Percentiles rank a stretch among this genome's conserved stretches.
phyloP scores from a whole-genome alignment of 2,888 invertebrate genomes.

The Lasius fuliginosus region DNA sequence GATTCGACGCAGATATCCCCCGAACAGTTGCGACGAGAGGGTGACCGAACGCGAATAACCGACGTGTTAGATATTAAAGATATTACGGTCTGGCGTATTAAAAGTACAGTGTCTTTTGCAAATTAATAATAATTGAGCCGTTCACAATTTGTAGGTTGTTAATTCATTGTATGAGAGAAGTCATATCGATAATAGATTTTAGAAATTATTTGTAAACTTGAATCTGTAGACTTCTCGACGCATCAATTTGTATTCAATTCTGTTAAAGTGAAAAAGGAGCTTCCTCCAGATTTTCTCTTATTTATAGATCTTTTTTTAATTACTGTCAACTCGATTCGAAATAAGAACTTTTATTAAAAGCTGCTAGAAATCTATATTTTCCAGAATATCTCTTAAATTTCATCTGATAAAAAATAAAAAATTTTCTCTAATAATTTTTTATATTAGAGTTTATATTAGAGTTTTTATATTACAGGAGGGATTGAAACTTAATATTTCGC shows the following conservation, averaged over 20 bases:
- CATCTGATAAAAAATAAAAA: neutral
- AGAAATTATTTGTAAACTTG: neutral
- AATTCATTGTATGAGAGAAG: neutral
- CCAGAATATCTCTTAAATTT: neutral
- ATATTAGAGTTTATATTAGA: neutral
- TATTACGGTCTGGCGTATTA: neutral
- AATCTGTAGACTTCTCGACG: neutral
- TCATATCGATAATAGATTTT: neutral
- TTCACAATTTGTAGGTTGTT: neutral
- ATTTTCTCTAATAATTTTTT: neutral
- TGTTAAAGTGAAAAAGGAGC: neutral
- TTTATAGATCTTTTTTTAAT: neutral
- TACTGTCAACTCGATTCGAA: neutral
- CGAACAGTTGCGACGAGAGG: constrained; percentile 28
- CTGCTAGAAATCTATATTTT: neutral
- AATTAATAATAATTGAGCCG: neutral
- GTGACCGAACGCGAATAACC: constrained; percentile 6
- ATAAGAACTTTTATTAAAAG: neutral
- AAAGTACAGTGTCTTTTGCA: neutral
- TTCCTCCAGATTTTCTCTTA: neutral
- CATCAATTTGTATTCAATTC: neutral
- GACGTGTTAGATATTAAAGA: neutral
- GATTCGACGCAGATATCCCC: constrained; percentile 70
- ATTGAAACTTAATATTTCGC: neutral
- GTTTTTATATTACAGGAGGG: too few relatives aligned